Conservation (phyloP, 2,888 invertebrate species). For the Cinara cedri region DNA sequence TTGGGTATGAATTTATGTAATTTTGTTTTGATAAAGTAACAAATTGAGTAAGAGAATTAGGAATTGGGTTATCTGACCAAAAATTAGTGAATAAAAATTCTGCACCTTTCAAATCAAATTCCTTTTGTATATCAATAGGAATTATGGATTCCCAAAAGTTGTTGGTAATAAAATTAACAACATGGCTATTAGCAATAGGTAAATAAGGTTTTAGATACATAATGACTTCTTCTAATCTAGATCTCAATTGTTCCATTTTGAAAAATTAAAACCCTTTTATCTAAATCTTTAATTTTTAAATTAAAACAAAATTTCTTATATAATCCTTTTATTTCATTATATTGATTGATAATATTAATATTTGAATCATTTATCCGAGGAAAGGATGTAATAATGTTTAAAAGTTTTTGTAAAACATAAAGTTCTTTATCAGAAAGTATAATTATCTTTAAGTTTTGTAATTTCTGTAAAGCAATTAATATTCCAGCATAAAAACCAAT, state of each 20-base stretch:
- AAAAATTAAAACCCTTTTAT: conserved; percentile 43
- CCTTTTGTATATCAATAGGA: conserved; percentile 66
- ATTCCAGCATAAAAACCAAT: conserved; percentile 76
- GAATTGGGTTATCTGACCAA: conserved; percentile 31
- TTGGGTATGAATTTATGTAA: conserved; percentile 29
- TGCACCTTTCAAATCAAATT: conserved; percentile 62
- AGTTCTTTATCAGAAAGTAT: conserved; percentile 65
- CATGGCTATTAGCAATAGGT: conserved; percentile 76
- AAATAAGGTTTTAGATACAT: conserved; percentile 69
- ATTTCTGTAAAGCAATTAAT: conserved; percentile 65
- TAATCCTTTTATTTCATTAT: conserved; percentile 71
- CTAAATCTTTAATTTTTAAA: conserved; percentile 67
- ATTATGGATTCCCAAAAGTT: conserved; percentile 71
- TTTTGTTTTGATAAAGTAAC: conserved; percentile 23
- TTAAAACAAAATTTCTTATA: conserved; percentile 75
- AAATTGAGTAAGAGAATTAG: conserved; percentile 25
- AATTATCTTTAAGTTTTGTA: conserved; percentile 59
- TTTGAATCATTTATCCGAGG: conserved; percentile 72
- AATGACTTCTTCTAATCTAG: conserved; percentile 62
- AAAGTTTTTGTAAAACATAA: conserved; percentile 67
- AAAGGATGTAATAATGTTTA: conserved; percentile 70
- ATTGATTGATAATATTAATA: conserved; percentile 70
- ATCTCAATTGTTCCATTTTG: conserved; percentile 55
- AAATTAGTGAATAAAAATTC: conserved; percentile 44
- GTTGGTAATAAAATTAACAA: conserved; percentile 76